phyloP scores from a whole-genome alignment of 2,797 vertebrate species.

The Phalloptychus januarius region DNA sequence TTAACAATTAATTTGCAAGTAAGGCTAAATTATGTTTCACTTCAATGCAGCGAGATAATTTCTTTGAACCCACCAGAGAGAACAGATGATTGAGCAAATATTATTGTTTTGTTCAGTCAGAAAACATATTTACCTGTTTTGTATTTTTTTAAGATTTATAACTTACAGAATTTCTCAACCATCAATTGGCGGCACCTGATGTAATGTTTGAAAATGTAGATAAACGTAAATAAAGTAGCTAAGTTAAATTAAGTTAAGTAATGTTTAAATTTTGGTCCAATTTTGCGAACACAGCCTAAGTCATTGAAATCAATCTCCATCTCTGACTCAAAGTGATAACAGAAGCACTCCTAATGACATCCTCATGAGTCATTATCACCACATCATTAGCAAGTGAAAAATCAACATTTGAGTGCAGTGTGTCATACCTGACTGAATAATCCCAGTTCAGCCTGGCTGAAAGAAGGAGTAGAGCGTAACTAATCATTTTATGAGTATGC shows the following conservation, averaged over 20 bases:
- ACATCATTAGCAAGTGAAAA: not conserved
- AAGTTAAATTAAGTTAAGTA: no score
- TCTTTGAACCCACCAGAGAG: not conserved
- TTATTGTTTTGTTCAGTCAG: not conserved
- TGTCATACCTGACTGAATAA: not conserved
- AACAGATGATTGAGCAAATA: not conserved
- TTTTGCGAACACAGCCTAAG: not conserved
- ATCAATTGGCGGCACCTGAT: not conserved
- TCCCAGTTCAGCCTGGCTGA: not conserved
- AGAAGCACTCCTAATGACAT: not conserved
- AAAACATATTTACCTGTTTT: not conserved
- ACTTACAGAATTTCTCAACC: no score
- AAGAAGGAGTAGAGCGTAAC: not conserved
- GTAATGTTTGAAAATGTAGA: not conserved
- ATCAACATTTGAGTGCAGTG: not conserved
- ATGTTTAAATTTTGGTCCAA: not conserved
- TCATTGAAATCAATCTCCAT: not conserved
- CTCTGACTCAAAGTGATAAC: not conserved
- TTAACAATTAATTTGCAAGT: not conserved
- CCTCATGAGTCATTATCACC: not conserved
- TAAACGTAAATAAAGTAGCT: no score
- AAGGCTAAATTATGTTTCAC: not conserved
- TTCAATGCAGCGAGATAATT: not conserved
- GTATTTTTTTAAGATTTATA: no score
- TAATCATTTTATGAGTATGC: not conserved